Percentiles rank a stretch among this genome's conserved stretches.
Conservation (phyloP, 2,888 invertebrate species). For the Brenthis ino region DNA sequence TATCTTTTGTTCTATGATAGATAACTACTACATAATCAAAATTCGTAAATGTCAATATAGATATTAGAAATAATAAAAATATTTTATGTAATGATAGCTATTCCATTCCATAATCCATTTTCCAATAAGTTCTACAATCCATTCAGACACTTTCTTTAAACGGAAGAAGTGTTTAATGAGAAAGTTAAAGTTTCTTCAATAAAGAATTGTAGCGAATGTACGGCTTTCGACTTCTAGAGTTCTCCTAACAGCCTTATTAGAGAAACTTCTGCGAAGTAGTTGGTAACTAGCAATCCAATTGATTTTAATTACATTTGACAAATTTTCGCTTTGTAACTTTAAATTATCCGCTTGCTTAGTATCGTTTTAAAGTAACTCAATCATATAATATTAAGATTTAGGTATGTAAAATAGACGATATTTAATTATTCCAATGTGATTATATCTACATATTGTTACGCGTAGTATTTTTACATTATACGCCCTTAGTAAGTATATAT, state of each 20-base stretch:
- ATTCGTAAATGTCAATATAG: neutral
- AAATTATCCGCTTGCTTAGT: neutral
- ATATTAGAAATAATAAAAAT: neutral
- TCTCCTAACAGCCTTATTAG: constrained; percentile 31
- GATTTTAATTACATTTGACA: constrained; percentile 24
- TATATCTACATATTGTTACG: too few species aligned
- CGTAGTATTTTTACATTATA: too few species aligned
- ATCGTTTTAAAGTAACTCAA: neutral
- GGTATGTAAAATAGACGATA: too few species aligned
- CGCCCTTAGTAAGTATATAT: too few species aligned
- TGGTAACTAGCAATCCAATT: constrained; percentile 22
- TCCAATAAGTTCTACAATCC: constrained; percentile 20
- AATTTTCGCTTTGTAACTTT: constrained; percentile 1
- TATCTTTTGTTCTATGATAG: too few species aligned
- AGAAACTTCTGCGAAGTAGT: constrained; percentile 21
- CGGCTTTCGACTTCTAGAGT: constrained; percentile 25
- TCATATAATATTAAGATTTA: too few species aligned
- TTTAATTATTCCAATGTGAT: too few species aligned
- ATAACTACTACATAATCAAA: too few species aligned
- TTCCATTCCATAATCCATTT: constrained; percentile 6
- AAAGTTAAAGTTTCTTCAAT: constrained; percentile 45
- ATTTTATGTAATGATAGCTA: constrained; percentile 1
- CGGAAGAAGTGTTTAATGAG: constrained; percentile 47
- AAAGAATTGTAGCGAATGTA: constrained; percentile 29
- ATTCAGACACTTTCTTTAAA: constrained; percentile 28